Percentiles rank a stretch among this genome's conserved stretches.
These are phyloP conservation scores for Brachionus manjavacas DNA, from an alignment of 1,140 invertebrate species.

Conservation along the genomic window DNA sequence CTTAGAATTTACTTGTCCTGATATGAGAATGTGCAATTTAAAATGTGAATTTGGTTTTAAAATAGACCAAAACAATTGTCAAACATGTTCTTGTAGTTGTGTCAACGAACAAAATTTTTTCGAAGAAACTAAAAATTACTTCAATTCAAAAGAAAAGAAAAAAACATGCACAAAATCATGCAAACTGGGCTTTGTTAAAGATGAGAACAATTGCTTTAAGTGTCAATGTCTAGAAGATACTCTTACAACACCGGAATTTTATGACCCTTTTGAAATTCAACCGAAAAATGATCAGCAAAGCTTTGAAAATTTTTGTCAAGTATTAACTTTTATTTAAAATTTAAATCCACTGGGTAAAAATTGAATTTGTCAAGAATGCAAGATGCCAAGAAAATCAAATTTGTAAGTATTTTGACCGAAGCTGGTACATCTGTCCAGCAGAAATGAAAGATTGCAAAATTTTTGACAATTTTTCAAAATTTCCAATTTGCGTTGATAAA, in stretches of 20 bases:
- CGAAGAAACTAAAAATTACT: background rate
- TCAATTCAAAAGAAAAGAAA: background rate
- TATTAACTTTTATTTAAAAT: background rate
- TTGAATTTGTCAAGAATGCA: background rate
- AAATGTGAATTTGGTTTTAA: constrained; percentile 38
- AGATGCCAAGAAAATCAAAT: constrained; percentile 34
- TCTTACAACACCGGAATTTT: background rate
- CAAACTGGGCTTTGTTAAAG: constrained; percentile 1
- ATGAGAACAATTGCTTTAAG: constrained; percentile 15
- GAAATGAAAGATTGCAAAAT: background rate
- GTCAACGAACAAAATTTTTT: constrained; percentile 29
- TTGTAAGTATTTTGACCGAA: constrained; percentile 22
- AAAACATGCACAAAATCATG: constrained; percentile 13
- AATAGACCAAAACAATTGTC: constrained; percentile 18
- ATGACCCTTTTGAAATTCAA: background rate
- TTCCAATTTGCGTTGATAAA: constrained; percentile 13
- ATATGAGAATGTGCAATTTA: background rate
- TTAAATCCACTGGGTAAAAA: background rate
- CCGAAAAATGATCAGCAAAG: background rate
- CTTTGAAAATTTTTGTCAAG: constrained; percentile 26
- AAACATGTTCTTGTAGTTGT: constrained; percentile 23
- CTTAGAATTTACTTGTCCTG: background rate
- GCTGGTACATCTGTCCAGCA: constrained; percentile 15
- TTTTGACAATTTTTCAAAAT: background rate
- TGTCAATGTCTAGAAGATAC: constrained; percentile 39